These are phyloP conservation scores for Bambusicola thoracicus DNA, from an alignment of 2,113 vertebrate species.

Conservation along the genomic window DNA sequence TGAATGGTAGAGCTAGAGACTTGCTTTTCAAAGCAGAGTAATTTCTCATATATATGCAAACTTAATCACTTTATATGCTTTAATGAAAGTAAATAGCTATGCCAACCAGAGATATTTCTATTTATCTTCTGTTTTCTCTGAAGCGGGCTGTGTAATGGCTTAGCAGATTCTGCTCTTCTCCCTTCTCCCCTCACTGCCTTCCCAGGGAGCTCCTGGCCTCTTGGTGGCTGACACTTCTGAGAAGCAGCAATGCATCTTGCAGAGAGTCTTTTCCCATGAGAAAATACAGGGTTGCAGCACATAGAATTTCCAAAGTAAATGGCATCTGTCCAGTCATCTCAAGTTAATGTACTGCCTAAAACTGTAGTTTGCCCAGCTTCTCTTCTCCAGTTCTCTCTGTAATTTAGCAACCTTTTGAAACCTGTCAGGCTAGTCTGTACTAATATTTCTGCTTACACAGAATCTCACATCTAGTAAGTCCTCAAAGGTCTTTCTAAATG, in stretches of 20 bases:
- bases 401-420: not conserved
- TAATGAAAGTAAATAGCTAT: not conserved
- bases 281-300: not conserved
- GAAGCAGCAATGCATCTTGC: not conserved
- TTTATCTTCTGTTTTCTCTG: not conserved
- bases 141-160: not conserved
- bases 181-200: not conserved
- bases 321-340: not conserved
- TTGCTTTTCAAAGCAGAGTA: not conserved
- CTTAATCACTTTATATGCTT: not conserved
- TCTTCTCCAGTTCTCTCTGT: not conserved
- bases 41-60: not conserved
- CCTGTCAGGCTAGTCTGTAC: not conserved
- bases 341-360: not conserved
- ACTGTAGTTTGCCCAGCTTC: not conserved
- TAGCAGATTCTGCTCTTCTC: not conserved
- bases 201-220: not conserved
- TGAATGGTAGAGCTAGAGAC: not conserved
- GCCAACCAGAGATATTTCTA: not conserved
- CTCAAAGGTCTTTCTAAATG: not conserved
- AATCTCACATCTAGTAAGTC: not conserved
- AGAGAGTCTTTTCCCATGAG: slow-evolving; percentile 18
- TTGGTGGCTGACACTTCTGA: not conserved
- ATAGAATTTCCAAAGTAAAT: not conserved
- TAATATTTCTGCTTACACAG: not conserved